Base-by-base conservation (phyloP, 37 sponge, comb jelly and placozoan genomes). In the Agelas oroides region DNA sequence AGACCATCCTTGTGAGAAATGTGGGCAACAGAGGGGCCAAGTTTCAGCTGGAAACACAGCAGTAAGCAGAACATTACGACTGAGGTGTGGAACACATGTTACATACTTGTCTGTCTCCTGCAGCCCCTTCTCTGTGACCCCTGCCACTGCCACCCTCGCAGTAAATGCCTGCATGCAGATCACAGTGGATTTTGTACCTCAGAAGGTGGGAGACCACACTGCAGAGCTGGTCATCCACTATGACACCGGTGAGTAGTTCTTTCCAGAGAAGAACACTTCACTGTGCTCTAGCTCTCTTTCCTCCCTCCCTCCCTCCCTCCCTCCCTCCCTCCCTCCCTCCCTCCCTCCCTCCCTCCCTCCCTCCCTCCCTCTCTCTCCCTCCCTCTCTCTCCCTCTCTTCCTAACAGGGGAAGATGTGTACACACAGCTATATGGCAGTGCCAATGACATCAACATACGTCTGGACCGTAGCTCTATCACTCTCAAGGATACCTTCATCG, bases 1-100 rank as follows among this genome's bases (percentile, higher is more conserved):
- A 95, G 78, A 98, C 98, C 34, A 65, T 98, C 27, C 90, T 98
- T 21, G 86, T 98, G n/a, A 85, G 98, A 75, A 98, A 98, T 81
- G 84, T 98, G 33, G 98, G 98, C 16, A 87, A 86, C 31, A 59
- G 83, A 31, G 94, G 87, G 66, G 92, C 86, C 1, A 91, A 94
- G 55, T 93, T 98, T 65, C 73, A 73, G 18, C 53, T 98, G 74
- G 83, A 86, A 15, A 77, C 83, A 30, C 33, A 52, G 20, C 80
- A 68, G 94, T 93, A 61, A 52, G 78, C 37, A 5, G 16, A 14
- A 20, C 14, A 58, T 31, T 41, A 79, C 53, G 12, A 64, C 67
- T 37, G 19, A 33, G 13, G 21, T 64, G 16, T 64, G 71, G 11
- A 14, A 41, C 12, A 66, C 54, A 66, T 52, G 40, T 65, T 6